Evolutionary conservation across 2,797 vertebrate genomes (phyloP), one percentile per base, ranked within the genome.

Genomic region (Esox lucius): DNA sequence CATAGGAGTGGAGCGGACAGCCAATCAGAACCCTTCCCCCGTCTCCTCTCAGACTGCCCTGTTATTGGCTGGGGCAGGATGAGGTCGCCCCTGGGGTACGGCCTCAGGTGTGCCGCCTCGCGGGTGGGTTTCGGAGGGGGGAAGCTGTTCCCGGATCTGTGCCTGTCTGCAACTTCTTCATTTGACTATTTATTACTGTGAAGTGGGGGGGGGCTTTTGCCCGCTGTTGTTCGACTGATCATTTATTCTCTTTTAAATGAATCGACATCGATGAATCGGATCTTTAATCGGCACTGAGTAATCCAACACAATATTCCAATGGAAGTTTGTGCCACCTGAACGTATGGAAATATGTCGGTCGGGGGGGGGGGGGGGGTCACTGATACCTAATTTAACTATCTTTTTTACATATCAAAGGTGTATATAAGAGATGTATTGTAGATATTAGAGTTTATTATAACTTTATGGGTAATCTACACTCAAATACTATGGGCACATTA

Each of bases 1-100:
- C 67, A 46, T 48, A 16, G 33, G 67, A 24, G 67, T 46, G n/a
- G 5, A 22, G 16, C 35, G 48, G 1, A 0, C 78, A 78, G 80
- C 83, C 85, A 83, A 85, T 82, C 85, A 82, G 80, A 61, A 35
- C 67, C 12, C 33, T 46, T n/a, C n/a, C 24, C 39, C n/a, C 31
- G 64, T 28, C 4, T 46, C 67, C n/a, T 65, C 62, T 35, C 26
- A 12, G 56, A 61, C 22, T 24, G 22, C n/a, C 51, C 19, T 22
- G 53, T 22, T 13, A 68, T 22, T 35, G 67, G 35, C 17, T 19
- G 2, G 17, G 39, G 65, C n/a, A 64, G 26, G 12, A 31, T 64
- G 26, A 31, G 15, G 5, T 8, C 42, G 24, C 15, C 11, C 13
- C 28, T 35, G 9, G 16, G 31, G 4, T 6, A 17, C 16, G 46